Evolutionary conservation across 2,888 invertebrate species (phyloP).

Genomic region (Oscheius sp.): DNA sequence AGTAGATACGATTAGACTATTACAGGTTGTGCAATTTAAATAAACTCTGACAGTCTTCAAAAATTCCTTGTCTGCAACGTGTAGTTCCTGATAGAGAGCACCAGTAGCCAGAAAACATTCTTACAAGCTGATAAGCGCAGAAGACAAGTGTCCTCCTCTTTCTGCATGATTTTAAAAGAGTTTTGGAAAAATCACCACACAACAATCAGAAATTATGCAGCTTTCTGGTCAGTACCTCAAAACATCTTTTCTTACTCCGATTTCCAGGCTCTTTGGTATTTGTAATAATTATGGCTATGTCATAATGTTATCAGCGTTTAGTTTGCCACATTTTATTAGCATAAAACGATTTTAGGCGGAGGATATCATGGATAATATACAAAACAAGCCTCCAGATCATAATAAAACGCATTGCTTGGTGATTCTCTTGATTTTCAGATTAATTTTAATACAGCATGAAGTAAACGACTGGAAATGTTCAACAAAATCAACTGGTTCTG

Average conservation of each 20-base stretch:
- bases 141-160: background rate
- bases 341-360: no score
- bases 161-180: background rate
- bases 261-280: conserved; percentile 79
- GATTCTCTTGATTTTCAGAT: background rate
- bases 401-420: conserved; percentile 8
- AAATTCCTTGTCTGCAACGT: background rate
- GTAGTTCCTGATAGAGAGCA: background rate
- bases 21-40: background rate
- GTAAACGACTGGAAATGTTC: conserved; percentile 31
- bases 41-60: background rate
- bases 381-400: conserved; percentile 31
- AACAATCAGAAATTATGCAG: background rate
- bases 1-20: background rate
- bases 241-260: background rate
- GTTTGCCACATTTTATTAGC: no score
- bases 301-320: conserved; percentile 85
- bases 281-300: conserved; percentile 88
- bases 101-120: background rate
- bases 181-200: background rate
- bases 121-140: conserved; percentile 10
- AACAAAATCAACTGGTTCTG: conserved; percentile 73
- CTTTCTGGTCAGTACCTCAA: background rate
- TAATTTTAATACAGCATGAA: conserved; percentile 31
- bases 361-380: conserved; percentile 76